Base-by-base conservation (phyloP, 1,140 invertebrate species). In the Calephelis virginiensis region DNA sequence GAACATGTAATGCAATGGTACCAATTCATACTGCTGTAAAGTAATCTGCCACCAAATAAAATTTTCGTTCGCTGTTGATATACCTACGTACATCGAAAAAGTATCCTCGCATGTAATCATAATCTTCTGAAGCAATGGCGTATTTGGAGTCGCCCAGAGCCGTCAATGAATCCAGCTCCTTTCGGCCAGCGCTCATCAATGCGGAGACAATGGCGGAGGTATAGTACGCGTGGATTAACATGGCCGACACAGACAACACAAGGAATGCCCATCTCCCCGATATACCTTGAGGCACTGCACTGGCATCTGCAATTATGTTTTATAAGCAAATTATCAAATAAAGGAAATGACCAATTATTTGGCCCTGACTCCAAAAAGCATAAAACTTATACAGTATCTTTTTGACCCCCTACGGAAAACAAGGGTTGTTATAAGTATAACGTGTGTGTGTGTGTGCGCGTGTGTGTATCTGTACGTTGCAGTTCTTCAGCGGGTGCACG, bases 151-250 rank as follows among this genome's bases (percentile, higher is more conserved):
- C 83, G 1, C 75, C 85, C 0, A 89, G 73, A 0, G 76, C 72
- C 37, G 65, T 70, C 11, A 89, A 64, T 0, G 83, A 76, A n/a
- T 85, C 77, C 0, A 80, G 83, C 0, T 83, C 86, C 47, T 74
- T 74, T 28, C 80, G 69, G 0, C 84, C 86, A 0, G 81, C 72
- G 53, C 80, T 85, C 86, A 89, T 85, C 0, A 89, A 73, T 0
- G 79, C 78, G 0, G 86, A 89, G 0, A 89, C 84, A 0, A 89
- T 85, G 0, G 84, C 86, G 0, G 86, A 89, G 0, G 86, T 85
- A 53, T 89, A 89, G 64, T 89, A 86, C 0, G 83, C 84, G 47
- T 89, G 85, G 3, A 89, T 80, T n/a, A 89, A 69, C 84, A 89
- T 89, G 0, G 83, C 76, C 0, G 75, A 85, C 13, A 83, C 66